Percentiles rank a stretch among this genome's conserved stretches.
phyloP scores from a whole-genome alignment of 2,797 vertebrate species.

The Halcyon badia region DNA sequence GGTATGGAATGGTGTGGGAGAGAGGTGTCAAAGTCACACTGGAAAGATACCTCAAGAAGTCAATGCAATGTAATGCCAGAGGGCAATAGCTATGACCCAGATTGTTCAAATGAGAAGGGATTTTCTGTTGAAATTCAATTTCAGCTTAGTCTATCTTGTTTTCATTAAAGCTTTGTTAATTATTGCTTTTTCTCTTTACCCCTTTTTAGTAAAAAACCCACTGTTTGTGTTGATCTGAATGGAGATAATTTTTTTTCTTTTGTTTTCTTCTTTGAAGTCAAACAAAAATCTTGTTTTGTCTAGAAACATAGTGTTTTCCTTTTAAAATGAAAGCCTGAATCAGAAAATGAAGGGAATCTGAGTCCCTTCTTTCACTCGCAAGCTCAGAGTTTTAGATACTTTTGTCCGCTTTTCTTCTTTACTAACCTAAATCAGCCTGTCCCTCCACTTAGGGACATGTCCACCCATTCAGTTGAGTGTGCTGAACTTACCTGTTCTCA shows the following conservation, averaged over 20 bases:
- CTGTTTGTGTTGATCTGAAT: not conserved
- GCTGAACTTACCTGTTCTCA: not conserved
- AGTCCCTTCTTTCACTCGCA: not conserved
- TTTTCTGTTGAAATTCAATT: slow-evolving; percentile 18
- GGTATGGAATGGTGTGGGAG: not conserved
- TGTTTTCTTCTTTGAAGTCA: not conserved
- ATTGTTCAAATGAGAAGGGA: not conserved
- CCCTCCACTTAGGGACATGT: not conserved
- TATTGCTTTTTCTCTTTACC: slow-evolving; percentile 5
- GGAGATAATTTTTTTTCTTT: not conserved
- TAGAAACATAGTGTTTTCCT: not conserved
- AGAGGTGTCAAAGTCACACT: not conserved
- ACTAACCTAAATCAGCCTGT: not conserved
- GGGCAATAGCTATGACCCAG: not conserved
- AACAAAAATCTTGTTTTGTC: not conserved
- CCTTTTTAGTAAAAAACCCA: not conserved
- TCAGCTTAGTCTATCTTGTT: not conserved
- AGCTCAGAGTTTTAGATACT: not conserved
- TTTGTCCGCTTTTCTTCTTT: not conserved
- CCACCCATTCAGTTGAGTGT: fast-evolving
- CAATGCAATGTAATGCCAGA: not conserved
- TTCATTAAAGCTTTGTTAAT: not conserved
- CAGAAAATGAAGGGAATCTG: not conserved
- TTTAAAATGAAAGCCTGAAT: not conserved
- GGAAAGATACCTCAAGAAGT: not conserved